A percentile compares a stretch with the other conserved stretches of the same genome.
Evolutionary conservation across 2,888 invertebrate genomes (phyloP).

Genomic region (Oegoconia quadripuncta): DNA sequence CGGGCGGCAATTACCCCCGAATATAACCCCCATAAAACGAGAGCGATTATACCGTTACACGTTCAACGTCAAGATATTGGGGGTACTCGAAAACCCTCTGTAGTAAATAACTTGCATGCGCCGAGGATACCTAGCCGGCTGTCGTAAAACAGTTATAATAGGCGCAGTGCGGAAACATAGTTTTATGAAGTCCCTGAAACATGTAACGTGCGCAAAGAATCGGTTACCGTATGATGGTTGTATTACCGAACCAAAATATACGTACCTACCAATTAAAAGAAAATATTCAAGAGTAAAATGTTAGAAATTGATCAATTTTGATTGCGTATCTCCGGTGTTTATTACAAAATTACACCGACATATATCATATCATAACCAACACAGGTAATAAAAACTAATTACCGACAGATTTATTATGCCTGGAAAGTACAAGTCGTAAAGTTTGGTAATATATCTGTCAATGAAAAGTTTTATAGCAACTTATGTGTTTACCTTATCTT

Average conservation of each 20-base stretch:
- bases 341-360: too few species aligned
- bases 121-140: constrained; percentile 52
- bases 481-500: constrained; percentile 13
- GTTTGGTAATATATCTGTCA: constrained; percentile 5
- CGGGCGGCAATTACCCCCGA: constrained; percentile 53
- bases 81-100: constrained; percentile 42
- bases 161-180: constrained; percentile 68
- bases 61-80: constrained; percentile 55
- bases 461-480: constrained; percentile 4
- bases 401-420: background rate
- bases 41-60: constrained; percentile 54
- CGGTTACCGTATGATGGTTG: constrained; percentile 64
- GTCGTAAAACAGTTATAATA: constrained; percentile 69
- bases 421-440: background rate
- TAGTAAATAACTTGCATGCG: constrained; percentile 49
- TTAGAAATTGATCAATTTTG: constrained; percentile 45
- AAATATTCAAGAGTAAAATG: constrained; percentile 50
- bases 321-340: constrained; percentile 18
- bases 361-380: too few species aligned
- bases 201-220: constrained; percentile 64
- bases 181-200: constrained; percentile 62
- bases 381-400: too few species aligned
- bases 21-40: constrained; percentile 53
- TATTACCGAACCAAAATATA: constrained; percentile 55
- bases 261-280: constrained; percentile 56